Base-by-base conservation (phyloP, 2,888 invertebrate genomes). In the Baccha elongata region DNA sequence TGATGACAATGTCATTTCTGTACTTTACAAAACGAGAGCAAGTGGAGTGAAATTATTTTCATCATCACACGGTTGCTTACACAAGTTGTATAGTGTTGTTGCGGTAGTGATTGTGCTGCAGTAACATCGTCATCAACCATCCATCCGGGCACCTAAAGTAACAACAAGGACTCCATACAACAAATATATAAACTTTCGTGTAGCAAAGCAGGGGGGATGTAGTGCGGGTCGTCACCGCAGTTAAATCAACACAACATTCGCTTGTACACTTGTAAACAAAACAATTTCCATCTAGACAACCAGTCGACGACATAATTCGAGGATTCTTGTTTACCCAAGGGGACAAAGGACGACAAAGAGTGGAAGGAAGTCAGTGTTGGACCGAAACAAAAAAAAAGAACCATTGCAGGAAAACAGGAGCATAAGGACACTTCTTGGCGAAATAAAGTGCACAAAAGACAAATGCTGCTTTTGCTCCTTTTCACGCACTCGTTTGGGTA, bases 221-320 rank as follows among this genome's bases (percentile, higher is more conserved):
- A 80, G 80, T 81, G 81, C 81, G 76, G 76, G 81, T 81, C 67
- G 60, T 81, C 60, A 71, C 71, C 76, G 52, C 81, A 75, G 44
- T 40, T 40, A 40, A 60, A 60, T 42, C 42, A 60, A 42, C 29
- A 60, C 29, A 75, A 72, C 76, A 75, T 64, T 68, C 60, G 67
- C 64, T 71, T 11, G 26, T 32, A 58, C 13, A 52, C 60, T 46
- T 55, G 52, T 65, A 50, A 69, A 74, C 52, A 74, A 60, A 37
- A 64, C 64, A 69, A 65, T 71, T 81, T 75, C 44, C 65, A 81
- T 71, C 40, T 65, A 81, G 71, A 81, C 75, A 76, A 69, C 58
- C 58, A 72, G 81, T 62, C 71, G 76, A 81, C 81, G 72, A 72
- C 53, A 76, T 81, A 71, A 81, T 81, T 81, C 71, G 75, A 81